Conservation (phyloP, 2,797 vertebrate genomes). For the Gymnoscopelus braueri region DNA sequence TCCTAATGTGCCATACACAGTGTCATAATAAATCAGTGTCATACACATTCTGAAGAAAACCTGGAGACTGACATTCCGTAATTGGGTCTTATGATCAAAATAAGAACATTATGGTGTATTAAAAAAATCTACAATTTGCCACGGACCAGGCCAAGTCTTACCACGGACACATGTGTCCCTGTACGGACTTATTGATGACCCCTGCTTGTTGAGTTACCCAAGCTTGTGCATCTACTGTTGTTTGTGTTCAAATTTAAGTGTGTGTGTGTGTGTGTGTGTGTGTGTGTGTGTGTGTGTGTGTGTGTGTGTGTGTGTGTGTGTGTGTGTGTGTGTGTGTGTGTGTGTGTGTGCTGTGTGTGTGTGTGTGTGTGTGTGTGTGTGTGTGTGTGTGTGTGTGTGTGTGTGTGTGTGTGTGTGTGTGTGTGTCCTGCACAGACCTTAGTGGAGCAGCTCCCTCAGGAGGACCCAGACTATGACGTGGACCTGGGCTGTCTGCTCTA, state of each 20-base stretch:
- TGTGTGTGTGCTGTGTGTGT: neutral
- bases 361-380: neutral
- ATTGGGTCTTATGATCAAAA: too few relatives aligned
- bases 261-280: neutral
- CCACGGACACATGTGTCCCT: too few relatives aligned
- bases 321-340: neutral
- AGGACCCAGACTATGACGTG: constrained; percentile 86
- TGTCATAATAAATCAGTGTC: too few relatives aligned
- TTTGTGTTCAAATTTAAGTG: neutral
- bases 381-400: neutral
- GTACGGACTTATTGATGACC: too few relatives aligned
- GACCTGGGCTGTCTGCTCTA: constrained; percentile 93
- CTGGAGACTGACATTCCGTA: too few relatives aligned
- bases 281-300: neutral
- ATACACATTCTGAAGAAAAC: too few relatives aligned
- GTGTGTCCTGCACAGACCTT: constrained; percentile 77
- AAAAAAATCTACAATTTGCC: too few relatives aligned
- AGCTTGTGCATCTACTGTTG: neutral
- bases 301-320: neutral
- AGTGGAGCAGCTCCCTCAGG: constrained; percentile 88
- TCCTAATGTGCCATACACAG: too few relatives aligned
- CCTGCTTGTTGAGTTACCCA: too few relatives aligned
- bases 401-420: neutral
- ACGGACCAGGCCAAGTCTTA: too few relatives aligned
- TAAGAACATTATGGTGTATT: too few relatives aligned